These are phyloP conservation scores for Diglossa cyanea DNA, from an alignment of 2,797 vertebrate genomes.

Conservation along the genomic window DNA sequence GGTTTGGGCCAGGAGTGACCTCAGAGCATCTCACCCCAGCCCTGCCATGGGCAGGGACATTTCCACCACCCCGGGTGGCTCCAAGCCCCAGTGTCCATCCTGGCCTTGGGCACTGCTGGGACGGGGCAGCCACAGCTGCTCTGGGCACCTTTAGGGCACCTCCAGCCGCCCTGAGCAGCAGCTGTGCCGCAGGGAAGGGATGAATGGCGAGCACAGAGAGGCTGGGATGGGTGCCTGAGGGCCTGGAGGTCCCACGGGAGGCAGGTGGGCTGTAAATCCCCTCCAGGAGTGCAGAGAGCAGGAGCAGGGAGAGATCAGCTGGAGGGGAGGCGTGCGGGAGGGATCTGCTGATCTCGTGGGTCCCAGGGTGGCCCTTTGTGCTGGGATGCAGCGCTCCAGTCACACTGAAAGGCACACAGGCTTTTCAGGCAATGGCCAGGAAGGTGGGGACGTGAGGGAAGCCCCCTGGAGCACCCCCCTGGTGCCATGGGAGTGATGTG, in stretches of 20 bases:
- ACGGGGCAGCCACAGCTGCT: neutral
- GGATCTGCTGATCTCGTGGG: neutral
- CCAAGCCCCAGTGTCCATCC: neutral
- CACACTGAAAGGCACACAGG: accelerated
- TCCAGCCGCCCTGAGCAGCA: neutral
- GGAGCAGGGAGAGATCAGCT: neutral
- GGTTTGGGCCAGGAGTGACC: neutral
- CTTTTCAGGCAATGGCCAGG: neutral
- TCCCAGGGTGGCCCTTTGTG: accelerated
- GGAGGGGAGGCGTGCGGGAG: accelerated
- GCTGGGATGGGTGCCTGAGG: neutral
- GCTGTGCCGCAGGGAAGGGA: accelerated
- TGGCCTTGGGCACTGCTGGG: neutral
- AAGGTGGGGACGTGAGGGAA: neutral
- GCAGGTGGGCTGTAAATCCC: neutral
- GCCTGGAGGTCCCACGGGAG: neutral
- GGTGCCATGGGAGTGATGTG: accelerated
- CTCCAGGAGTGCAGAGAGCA: neutral
- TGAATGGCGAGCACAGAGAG: accelerated
- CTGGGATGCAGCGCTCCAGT: accelerated
- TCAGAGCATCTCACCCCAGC: accelerated
- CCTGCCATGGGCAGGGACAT: neutral
- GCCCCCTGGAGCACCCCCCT: neutral
- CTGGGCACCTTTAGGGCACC: neutral
- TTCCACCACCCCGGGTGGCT: accelerated